phyloP scores from a whole-genome alignment of 2,797 vertebrate species.

The Phaenicophaeus curvirostris region DNA sequence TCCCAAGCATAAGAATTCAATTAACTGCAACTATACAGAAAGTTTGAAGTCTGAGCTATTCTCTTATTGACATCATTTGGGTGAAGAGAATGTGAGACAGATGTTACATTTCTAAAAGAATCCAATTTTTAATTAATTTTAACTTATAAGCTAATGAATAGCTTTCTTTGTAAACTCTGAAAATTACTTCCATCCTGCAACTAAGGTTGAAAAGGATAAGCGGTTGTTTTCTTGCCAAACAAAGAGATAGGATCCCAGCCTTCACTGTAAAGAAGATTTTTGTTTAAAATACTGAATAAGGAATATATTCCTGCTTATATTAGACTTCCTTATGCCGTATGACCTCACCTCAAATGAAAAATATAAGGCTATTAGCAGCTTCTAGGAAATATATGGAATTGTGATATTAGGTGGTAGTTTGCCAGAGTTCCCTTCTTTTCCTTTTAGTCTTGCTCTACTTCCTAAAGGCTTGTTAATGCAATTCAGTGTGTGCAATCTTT shows the following conservation, averaged over 20 bases:
- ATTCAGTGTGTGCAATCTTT: background rate
- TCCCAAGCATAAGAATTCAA: constrained; percentile 52
- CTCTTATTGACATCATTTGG: constrained; percentile 15
- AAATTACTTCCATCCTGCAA: background rate
- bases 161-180: constrained; percentile 6
- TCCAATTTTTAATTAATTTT: constrained; percentile 53
- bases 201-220: background rate
- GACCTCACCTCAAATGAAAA: background rate
- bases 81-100: background rate
- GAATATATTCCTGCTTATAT: background rate
- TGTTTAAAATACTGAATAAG: background rate
- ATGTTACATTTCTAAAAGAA: constrained; percentile 37
- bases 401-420: background rate
- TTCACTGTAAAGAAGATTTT: background rate
- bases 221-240: background rate
- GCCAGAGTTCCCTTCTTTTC: background rate
- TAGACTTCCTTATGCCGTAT: background rate
- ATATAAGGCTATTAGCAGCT: background rate
- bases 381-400: background rate
- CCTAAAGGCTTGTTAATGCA: background rate
- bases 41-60: constrained; percentile 32
- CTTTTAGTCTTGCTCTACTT: background rate
- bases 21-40: constrained; percentile 42
- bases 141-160: constrained; percentile 15
- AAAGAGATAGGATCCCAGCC: background rate